These are phyloP conservation scores for Conops quadrifasciatus DNA, from an alignment of 2,888 invertebrate genomes.

Conservation along the genomic window DNA sequence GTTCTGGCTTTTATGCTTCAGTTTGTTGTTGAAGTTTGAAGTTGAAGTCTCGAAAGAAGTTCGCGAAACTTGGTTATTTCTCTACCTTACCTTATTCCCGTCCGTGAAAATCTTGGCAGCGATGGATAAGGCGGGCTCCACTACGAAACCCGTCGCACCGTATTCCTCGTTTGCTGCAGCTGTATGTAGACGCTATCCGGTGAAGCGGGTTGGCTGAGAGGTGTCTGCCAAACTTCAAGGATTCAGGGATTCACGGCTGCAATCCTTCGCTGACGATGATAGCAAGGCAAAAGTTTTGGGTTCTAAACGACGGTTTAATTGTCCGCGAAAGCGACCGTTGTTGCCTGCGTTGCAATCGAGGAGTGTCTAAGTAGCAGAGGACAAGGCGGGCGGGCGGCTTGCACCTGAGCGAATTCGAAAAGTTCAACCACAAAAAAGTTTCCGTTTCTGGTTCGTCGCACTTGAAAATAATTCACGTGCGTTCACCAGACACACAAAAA, in stretches of 20 bases:
- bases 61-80: too few species aligned
- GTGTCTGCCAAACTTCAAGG: too few species aligned
- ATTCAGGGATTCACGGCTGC: background rate
- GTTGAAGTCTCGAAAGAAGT: too few species aligned
- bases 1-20: too few species aligned
- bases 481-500: conserved; percentile 2
- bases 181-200: too few species aligned
- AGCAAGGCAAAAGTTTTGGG: conserved; percentile 38
- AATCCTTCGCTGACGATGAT: conserved; percentile 4
- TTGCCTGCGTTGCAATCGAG: conserved; percentile 9
- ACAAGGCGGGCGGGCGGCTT: conserved; percentile 5
- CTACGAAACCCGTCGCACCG: conserved; percentile 49
- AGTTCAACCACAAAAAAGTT: conserved; percentile 36
- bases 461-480: conserved; percentile 35
- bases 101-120: conserved; percentile 66
- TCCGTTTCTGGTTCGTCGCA: conserved; percentile 42
- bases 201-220: too few species aligned
- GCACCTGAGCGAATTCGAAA: conserved; percentile 27
- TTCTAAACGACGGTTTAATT: conserved; percentile 59
- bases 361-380: too few species aligned
- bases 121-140: conserved; percentile 57
- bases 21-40: too few species aligned
- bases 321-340: conserved; percentile 50
- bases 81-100: conserved; percentile 64
- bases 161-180: conserved; percentile 34